Evolutionary conservation across 2,888 invertebrate species (phyloP), one percentile per base, ranked within the genome.

Genomic region (Hydraecia micacea): DNA sequence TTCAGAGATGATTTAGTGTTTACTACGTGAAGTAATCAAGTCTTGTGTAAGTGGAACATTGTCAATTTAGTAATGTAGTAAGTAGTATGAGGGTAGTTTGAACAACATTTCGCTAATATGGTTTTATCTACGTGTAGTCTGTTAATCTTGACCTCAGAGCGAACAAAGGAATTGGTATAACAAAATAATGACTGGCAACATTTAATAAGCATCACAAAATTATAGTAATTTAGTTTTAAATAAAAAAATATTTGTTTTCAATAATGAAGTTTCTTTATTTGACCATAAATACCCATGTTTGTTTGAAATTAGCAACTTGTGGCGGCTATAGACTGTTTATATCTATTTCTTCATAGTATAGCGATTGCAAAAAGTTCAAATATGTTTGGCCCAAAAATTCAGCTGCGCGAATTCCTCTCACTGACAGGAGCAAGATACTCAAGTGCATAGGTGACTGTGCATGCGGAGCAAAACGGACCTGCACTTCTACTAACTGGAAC

Each of bases 131-230:
- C 58, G 73, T 80, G 63, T 80, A 83, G 76, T 75, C 69, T 75
- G 85, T 82, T 85, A 77, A 80, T 46, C 77, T 87, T 88, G 86
- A 86, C 84, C 84, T 83, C 77, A 82, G 78, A 83, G 82, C 80
- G 81, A 86, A 84, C 84, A 87, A 86, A 90, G 81, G 79, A 89
- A 91, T 90, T 90, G 90, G 90, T 88, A 85, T 91, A 91, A 87
- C 88, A 86, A 90, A 83, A 80, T 87, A 89, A 90, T 92, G 92
- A 93, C 92, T 92, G 92, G 91, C 90, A 88, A 87, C 91, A 90
- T 91, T 88, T 81, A 81, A 90, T 93, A 92, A 93, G 93, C 96
- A 96, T 96, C 96, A 96, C 96, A 96, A 94, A 94, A 89, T 89
- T 89, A 87, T 77, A 84, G 77, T 94, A 95, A 93, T 93, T 90